Evolutionary conservation across 1,140 invertebrate species (phyloP), one percentile per base, ranked within the genome.

Genomic region (Mercenaria mercenaria): DNA sequence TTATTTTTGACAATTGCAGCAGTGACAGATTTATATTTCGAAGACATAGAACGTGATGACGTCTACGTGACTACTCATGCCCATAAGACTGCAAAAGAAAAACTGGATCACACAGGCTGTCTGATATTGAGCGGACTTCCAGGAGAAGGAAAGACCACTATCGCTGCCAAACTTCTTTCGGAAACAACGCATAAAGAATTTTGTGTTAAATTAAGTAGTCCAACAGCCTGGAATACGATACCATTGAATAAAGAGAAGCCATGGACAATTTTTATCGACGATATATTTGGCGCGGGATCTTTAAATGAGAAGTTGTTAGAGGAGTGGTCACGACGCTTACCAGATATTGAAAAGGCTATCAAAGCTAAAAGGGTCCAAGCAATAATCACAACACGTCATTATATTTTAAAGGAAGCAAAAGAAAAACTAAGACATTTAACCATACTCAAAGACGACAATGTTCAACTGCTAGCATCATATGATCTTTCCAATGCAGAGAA

Each of bases 71-170:
- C 1, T 4, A 64, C 59, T 8, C 0, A 2, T 4, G 59, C 59
- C 4, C 26, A 64, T 29, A n/a, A 29, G 15, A 64, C 26, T 3
- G 59, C 23, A n/a, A 64, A 64, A 29, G n/a, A n/a, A 64, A 64
- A 4, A 64, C 4, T 64, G 29, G 1, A 4, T 29, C 0, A 64
- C 1, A 29, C 23, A 8, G 23, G 59, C 26, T 64, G 59, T 64
- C n/a, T 64, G 1, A 64, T 84, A 29, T n/a, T 84, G 0, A 41
- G 23, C 0, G 81, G 81, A n/a, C 81, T 29, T 37, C 56, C 56
- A 23, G 81, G 81, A 15, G 81, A 84, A 84, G 81, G 81, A 0
- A 84, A 84, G 43, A 69, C 64, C 29, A 84, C 61, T 13, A 67
- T 84, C 43, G 81, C 81, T n/a, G 18, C 67, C 0, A 67, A 64